Conservation (phyloP, 2,797 vertebrate species). For the Coendou prehensilis region DNA sequence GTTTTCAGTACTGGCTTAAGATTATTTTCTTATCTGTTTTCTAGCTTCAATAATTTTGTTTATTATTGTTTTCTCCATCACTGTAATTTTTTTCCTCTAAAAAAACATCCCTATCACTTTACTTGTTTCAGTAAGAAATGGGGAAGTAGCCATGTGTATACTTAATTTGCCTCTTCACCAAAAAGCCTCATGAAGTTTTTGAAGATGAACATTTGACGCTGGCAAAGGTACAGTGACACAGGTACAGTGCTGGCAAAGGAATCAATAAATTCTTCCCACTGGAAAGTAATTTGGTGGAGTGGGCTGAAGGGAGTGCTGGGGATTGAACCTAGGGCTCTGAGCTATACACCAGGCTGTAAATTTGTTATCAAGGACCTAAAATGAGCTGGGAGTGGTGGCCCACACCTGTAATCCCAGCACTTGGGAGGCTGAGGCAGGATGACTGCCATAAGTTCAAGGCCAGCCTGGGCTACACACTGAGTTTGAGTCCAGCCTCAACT, state of each 20-base stretch:
- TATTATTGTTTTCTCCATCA: slow-evolving; percentile 20
- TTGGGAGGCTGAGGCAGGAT: not conserved
- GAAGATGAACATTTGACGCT: slow-evolving; percentile 46
- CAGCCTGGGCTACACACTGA: not conserved
- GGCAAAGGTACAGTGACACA: slow-evolving; percentile 41
- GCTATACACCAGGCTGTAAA: not conserved
- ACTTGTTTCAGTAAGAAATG: slow-evolving; percentile 56
- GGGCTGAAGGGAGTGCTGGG: not conserved
- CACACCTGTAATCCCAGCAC: not conserved
- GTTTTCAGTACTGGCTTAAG: slow-evolving; percentile 31
- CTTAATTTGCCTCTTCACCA: slow-evolving; percentile 28
- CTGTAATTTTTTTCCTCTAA: slow-evolving; percentile 27
- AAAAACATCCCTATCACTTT: slow-evolving; percentile 56
- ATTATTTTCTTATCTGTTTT: slow-evolving; percentile 43
- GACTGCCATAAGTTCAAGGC: not conserved
- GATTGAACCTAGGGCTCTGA: not conserved
- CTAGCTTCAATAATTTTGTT: slow-evolving; percentile 59
- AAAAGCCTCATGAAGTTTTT: slow-evolving; percentile 47
- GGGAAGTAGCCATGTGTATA: slow-evolving; percentile 33
- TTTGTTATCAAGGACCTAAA: slow-evolving; percentile 2
- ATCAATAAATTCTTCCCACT: slow-evolving; percentile 36
- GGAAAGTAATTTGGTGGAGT: not conserved
- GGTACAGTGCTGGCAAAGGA: not conserved
- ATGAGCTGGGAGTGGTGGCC: not conserved
- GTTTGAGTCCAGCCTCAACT: not conserved